A percentile compares a stretch with the other conserved stretches of the same genome.
Evolutionary conservation across 1,140 invertebrate species (phyloP).

Genomic region (Acyrthosiphon pisum): DNA sequence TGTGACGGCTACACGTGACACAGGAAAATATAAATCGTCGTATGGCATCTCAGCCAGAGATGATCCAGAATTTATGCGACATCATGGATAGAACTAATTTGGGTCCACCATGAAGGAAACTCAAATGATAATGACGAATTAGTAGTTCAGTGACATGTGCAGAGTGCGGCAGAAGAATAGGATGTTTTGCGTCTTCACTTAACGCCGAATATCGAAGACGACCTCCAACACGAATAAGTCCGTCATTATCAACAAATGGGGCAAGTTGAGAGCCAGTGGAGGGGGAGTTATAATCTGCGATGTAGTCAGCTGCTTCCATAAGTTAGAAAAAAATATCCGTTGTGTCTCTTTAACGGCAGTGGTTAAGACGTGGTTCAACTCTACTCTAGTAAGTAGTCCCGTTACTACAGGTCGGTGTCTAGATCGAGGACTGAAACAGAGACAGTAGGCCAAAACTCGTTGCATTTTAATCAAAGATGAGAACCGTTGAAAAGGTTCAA

Average conservation of each 20-base stretch:
- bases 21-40: background rate
- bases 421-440: background rate
- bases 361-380: background rate
- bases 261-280: too few relatives aligned
- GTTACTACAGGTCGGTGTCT: background rate
- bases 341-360: background rate
- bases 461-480: background rate
- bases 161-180: background rate
- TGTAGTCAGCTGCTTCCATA: background rate
- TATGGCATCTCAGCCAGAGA: background rate
- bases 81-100: slow-evolving; percentile 56
- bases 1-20: too few relatives aligned
- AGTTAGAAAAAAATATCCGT: background rate
- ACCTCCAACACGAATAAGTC: background rate
- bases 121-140: slow-evolving; percentile 60
- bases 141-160: slow-evolving; percentile 59
- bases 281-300: background rate
- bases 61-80: background rate
- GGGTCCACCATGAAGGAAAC: too few relatives aligned
- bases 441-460: background rate
- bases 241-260: background rate
- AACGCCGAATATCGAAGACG: background rate
- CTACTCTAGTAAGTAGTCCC: background rate
- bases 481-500: background rate
- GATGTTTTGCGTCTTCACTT: too few relatives aligned